Base-by-base conservation (phyloP, 2,888 invertebrate genomes). In the Cryptops parisi region DNA sequence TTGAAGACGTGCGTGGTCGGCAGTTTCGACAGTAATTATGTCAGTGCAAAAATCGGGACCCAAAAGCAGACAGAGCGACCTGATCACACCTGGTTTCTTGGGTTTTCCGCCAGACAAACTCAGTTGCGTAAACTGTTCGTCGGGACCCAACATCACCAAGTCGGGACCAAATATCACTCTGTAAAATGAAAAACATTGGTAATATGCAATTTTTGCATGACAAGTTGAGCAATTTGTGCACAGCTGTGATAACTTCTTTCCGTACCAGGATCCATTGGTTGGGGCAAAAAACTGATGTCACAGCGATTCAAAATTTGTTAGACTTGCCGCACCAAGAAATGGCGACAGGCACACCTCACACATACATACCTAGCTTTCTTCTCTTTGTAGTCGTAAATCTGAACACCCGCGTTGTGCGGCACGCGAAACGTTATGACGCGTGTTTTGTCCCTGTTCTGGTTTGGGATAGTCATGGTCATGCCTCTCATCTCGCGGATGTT, bases 1-100 rank as follows among this genome's bases (percentile, higher is more conserved):
- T 6, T 67, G 66, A n/a, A 74, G 67, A 23, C 73, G 59, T 25
- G 73, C 73, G 59, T 73, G 73, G 59, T 74, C 73, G 19, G 72
- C 67, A 2, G 73, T 73, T 59, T 74, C 73, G 45, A 73, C 73
- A n/a, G 65, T 65, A 54, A 73, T 66, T 54, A 73, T 68, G 60
- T 73, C 73, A 2, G 72, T 72, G 58, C 70, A 72, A 62, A 74
- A 73, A 60, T 74, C 73, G 2, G 73, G 73, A 2, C 73, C 73
- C 45, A 73, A 63, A 27, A 73, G 62, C 27, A 73, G 64, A 56
- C 72, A 72, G 19, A 73, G 62, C 15, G 70, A 63, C 55, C 71
- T 68, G 61, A 73, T 74, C 48, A 66, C 61, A 60, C 71, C 72
- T 2, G 70, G 71, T 53, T 68, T 68, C 63, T 73, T 73, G 15